Evolutionary conservation across 2,888 invertebrate genomes (phyloP).

Genomic region (Limenitis camilla): DNA sequence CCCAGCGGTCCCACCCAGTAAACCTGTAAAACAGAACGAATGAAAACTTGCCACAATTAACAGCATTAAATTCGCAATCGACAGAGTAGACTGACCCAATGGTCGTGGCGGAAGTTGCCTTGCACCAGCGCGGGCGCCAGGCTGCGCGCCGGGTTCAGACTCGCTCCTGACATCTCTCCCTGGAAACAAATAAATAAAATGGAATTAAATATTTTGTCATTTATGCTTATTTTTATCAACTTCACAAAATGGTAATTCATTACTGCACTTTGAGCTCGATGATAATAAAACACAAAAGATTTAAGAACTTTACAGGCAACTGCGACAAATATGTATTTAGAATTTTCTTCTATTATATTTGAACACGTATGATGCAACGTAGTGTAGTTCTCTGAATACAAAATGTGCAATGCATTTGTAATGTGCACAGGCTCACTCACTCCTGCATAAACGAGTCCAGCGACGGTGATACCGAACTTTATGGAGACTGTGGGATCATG

Average conservation of each 20-base stretch:
- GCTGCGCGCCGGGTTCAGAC: conserved; percentile 81
- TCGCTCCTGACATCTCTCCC: conserved; percentile 80
- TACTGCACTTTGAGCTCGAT: too few species aligned
- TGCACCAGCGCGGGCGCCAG: conserved; percentile 83
- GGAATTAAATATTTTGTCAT: too few species aligned
- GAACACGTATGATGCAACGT: too few species aligned
- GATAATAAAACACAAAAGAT: too few species aligned
- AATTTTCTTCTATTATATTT: too few species aligned
- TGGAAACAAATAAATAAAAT: conserved; percentile 25
- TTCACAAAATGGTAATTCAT: too few species aligned
- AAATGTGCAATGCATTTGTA: too few species aligned
- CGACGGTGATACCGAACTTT: conserved; percentile 54
- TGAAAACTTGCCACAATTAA: too few species aligned
- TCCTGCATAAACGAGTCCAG: conserved; percentile 55
- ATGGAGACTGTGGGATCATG: conserved; percentile 48
- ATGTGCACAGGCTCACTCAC: conserved; percentile 33
- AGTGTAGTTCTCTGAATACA: too few species aligned
- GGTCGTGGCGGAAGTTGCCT: conserved; percentile 67
- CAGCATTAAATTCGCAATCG: neutral
- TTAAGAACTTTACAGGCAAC: too few species aligned
- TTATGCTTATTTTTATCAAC: too few species aligned
- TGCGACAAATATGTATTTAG: too few species aligned
- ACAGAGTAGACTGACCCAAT: conserved; percentile 75
- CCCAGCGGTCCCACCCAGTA: conserved; percentile 62
- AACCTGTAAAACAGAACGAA: conserved; percentile 49